Base-by-base conservation (phyloP, 1,140 invertebrate genomes). In the Coboldia fuscipes region DNA sequence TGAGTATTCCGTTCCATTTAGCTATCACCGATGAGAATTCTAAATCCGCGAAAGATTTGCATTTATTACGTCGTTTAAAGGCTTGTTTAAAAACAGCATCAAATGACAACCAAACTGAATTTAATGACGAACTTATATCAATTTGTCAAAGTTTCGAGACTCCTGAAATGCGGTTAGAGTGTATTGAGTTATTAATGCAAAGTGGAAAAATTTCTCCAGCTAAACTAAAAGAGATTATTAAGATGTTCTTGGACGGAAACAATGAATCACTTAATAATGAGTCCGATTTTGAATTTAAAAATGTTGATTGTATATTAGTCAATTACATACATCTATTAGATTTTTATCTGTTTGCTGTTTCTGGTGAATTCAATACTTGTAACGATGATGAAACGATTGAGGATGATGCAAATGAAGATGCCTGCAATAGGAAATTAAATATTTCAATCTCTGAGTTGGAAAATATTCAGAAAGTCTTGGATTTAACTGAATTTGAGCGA, bases 1-100 rank as follows among this genome's bases (percentile, higher is more conserved):
- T 94, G 36, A 60, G 63, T 33, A 75, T 93, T 44, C 89, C 88
- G 12, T 96, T 93, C 54, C 86, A 93, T 54, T 78, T 77, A 53
- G 70, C 78, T 4, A 55, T 88, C n/a, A 75, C 75, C 47, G 84
- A 78, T 42, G 81, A 80, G 54, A 84, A 82, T 54, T 85, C 79
- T 38, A 75, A 79, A 45, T 68, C 76, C 43, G 76, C 84, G 1
- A 67, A 80, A 42, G 88, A 93, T 54, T 65, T 90, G 27, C 83
- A 92, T 58, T 56, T 89, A 24, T 61, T 90, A 30, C 76, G 80
- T 45, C 75, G 80, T 42, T 48, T 85, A n/a, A 72, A 75, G 42
- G 66, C 65, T 23, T 60, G 70, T 40, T 51, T 83, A 7, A 69
- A 72, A 40, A 24, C 42, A 6, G 54, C 60, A 27, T 63, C 66